Evolutionary conservation across 2,113 vertebrate species (phyloP), one percentile per base, ranked within the genome.

Genomic region (Rhea pennata): DNA sequence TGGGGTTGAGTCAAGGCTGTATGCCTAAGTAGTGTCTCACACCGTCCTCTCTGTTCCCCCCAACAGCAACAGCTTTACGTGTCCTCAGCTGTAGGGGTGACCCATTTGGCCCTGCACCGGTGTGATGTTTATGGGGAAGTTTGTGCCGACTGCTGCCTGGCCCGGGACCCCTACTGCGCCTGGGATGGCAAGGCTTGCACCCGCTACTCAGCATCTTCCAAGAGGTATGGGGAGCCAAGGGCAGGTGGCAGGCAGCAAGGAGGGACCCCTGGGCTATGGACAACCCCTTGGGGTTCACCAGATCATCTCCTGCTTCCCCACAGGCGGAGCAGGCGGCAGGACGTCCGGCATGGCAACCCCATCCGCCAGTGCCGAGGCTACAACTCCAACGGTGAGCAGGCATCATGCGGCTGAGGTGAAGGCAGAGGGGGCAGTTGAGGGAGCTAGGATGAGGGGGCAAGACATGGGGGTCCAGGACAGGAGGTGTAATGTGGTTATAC

Each of bases 101-200:
- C 99, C 15, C 99, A 99, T 94, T 97, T 99, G 96, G 98, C 99
- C 36, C 98, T 99, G 82, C 99, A 99, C 94, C 99, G 99, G 93
- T 99, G 99, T 12, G 99, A 99, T 3, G 98, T 99, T 2, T 99
- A 99, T 0, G 99, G 99, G 15, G 99, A 99, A 33, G 99, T 98
- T 54, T 99, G 99, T 10, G 99, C 99, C 0, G 99, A 99, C 97
- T 99, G 99, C 98, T 99, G 99, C 96, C 98, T 99, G 21, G 99
- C 99, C 58, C 97, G 99, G 64, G 99, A 99, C 81, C 99, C 99
- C 0, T 99, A 99, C 98, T 99, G 99, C 0, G 99, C 99, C 97
- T 99, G 99, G 99, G 99, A 99, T 0, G 99, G 99, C 87, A 99
- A 99, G 61, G 98, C 99, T 96, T 99, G 99, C 97, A 99, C 99